Evolutionary conservation across 37 sponge, comb jelly and placozoan species (phyloP).

Genomic region (Chondrosia reniformis): DNA sequence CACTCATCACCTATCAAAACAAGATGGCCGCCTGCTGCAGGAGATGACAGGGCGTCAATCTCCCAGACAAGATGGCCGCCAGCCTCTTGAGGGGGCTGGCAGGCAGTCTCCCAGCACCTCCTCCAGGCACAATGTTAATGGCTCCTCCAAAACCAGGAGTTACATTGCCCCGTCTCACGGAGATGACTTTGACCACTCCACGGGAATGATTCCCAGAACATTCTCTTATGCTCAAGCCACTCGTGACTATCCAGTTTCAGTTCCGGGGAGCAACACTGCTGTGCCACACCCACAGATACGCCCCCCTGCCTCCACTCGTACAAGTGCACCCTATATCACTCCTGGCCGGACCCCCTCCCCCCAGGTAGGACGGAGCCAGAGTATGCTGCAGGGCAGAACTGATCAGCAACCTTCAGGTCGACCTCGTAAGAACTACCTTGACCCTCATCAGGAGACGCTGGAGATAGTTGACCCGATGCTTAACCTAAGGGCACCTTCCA

Average conservation of each 20-base stretch:
- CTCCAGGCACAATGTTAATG: neutral
- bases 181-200: neutral
- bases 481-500: neutral
- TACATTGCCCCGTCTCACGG: neutral
- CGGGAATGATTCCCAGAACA: neutral
- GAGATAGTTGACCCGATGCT: constrained; percentile 6
- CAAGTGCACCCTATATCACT: neutral
- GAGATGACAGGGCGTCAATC: no score
- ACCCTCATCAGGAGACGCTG: constrained; percentile 2
- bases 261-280: neutral
- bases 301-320: neutral
- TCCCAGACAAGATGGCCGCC: neutral
- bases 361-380: neutral
- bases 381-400: neutral
- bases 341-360: neutral
- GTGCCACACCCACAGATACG: constrained; percentile 9
- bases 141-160: neutral
- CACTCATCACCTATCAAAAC: no score
- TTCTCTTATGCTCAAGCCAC: neutral
- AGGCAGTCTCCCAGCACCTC: neutral
- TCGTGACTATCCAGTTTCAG: neutral
- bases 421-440: neutral
- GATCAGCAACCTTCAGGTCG: neutral
- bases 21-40: no score
- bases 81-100: neutral